Base-by-base conservation (phyloP, 2,888 invertebrate species). In the Choreutis nemorana region DNA sequence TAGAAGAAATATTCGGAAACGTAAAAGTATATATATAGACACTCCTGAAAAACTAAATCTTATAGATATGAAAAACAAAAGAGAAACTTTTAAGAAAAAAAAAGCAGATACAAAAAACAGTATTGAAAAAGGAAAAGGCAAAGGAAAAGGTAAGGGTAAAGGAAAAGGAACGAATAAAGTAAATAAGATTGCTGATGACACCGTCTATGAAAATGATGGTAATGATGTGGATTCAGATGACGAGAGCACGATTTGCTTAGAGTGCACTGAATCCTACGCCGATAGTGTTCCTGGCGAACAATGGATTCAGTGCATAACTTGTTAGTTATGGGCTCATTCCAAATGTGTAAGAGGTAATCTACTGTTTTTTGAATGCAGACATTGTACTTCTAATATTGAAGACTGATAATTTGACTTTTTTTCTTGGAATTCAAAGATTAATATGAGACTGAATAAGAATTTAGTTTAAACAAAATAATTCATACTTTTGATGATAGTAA, bases 1-100 rank as follows among this genome's bases (percentile, higher is more conserved):
- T 18, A 18, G 18, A 18, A 18, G 18, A 18, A 18, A 18, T 18
- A 18, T 18, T 18, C 18, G 24, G 21, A 32, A 32, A 27, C 16
- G 31, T 18, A 31, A 31, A 27, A 31, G 31, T 22, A 35, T 32
- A 30, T 31, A 34, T 27, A 29, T 29, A 22, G 30, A 34, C 28
- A 34, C 35, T 21, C 32, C 32, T 27, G 34, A 30, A 32, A 35
- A 33, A 28, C 23, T 31, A 37, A 33, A 35, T 31, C 29, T 28
- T 27, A 26, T 14, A 12, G 18, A 18, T 18, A 18, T 18, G 18
- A 18, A 18, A 18, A 18, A 13, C 25, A 34, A 34, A 14, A 27
- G 26, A 32, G 25, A 26, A 32, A 22, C 23, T 29, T 31, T 26
- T 5, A 29, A 31, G 22, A 32, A 26, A 15, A 27, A 21, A 26